Evolutionary conservation across 2,113 vertebrate species (phyloP).

Genomic region (Sialia sialis): DNA sequence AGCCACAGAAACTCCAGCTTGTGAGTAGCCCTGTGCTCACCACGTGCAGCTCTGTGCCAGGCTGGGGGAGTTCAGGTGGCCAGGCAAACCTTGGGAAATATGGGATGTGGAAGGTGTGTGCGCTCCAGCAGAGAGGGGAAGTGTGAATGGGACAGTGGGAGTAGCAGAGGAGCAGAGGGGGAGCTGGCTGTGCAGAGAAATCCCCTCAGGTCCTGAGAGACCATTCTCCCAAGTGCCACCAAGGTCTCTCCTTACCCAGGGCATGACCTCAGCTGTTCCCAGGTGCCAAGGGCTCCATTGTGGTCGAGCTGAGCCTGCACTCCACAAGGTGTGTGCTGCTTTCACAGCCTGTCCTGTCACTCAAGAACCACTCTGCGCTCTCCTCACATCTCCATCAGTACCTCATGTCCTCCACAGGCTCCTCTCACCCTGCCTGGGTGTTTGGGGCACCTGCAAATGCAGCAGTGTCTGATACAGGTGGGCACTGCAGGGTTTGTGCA

Average conservation of each 20-base stretch:
- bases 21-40: not conserved
- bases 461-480: not conserved
- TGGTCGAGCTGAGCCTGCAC: not conserved
- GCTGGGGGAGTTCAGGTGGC: not conserved
- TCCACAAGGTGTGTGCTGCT: not conserved
- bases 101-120: not conserved
- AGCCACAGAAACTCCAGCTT: slow-evolving; percentile 62
- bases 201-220: not conserved
- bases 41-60: slow-evolving; percentile 7
- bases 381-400: not conserved
- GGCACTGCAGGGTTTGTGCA: not conserved
- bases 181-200: not conserved
- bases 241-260: not conserved
- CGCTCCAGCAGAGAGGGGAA: not conserved
- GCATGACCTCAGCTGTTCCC: not conserved
- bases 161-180: not conserved
- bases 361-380: not conserved
- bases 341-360: not conserved
- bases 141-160: fast-evolving
- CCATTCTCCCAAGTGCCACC: not conserved
- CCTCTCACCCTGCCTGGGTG: not conserved
- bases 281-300: not conserved
- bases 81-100: not conserved
- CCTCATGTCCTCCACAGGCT: not conserved
- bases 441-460: not conserved